phyloP scores from a whole-genome alignment of 2,113 vertebrate genomes.

The Crocuta crocuta region DNA sequence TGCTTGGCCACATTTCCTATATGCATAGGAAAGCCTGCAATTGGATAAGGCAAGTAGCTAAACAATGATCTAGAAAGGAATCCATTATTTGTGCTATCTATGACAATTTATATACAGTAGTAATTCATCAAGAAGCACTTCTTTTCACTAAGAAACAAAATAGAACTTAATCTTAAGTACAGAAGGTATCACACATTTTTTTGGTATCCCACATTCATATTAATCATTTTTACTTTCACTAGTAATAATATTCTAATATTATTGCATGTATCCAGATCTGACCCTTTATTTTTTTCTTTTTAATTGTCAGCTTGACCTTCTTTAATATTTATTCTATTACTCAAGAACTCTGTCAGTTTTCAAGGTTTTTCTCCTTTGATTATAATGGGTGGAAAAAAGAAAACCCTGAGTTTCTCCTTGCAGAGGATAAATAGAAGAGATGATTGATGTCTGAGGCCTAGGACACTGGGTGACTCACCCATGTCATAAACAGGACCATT shows the following conservation, averaged over 20 bases:
- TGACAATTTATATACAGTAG: background rate
- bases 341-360: background rate
- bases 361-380: background rate
- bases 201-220: background rate
- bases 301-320: background rate
- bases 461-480: background rate
- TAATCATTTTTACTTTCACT: background rate
- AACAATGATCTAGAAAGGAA: background rate
- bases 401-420: background rate
- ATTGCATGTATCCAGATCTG: background rate
- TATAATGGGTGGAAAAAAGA: background rate
- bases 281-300: background rate
- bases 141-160: conserved; percentile 6
- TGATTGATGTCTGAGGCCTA: background rate
- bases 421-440: background rate
- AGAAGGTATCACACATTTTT: background rate
- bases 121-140: background rate
- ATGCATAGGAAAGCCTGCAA: background rate
- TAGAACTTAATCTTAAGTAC: background rate
- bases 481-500: background rate
- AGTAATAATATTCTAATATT: background rate
- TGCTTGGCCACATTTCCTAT: background rate
- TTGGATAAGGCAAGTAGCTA: background rate
- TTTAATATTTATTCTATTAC: background rate
- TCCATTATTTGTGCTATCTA: background rate